phyloP scores from a whole-genome alignment of 2,888 invertebrate genomes.

The Catocala sponsa region DNA sequence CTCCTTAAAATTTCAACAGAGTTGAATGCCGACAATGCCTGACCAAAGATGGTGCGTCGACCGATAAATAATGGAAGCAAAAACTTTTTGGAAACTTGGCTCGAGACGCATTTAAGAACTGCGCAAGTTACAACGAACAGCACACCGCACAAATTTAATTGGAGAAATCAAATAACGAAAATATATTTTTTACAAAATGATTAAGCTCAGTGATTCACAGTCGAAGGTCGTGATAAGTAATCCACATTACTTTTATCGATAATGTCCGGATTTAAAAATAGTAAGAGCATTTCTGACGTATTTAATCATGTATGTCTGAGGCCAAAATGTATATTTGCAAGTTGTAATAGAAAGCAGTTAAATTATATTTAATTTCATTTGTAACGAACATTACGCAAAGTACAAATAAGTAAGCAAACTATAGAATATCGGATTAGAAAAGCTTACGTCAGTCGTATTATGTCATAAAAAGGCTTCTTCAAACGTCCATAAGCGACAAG shows the following conservation, averaged over 20 bases:
- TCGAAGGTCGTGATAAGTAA: slow-evolving; percentile 44
- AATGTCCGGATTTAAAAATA: slow-evolving; percentile 38
- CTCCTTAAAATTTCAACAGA: slow-evolving; percentile 13
- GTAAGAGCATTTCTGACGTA: slow-evolving; percentile 27
- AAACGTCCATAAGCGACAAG: not conserved
- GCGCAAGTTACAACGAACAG: not conserved
- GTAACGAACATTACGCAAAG: not conserved
- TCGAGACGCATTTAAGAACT: slow-evolving; percentile 11
- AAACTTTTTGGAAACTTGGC: slow-evolving; percentile 55
- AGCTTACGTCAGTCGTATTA: slow-evolving; percentile 1
- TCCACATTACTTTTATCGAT: slow-evolving; percentile 30
- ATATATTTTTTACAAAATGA: slow-evolving; percentile 4
- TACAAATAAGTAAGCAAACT: not conserved
- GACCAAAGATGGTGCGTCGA: slow-evolving; percentile 50
- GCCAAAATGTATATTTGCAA: not conserved
- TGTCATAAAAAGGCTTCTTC: not conserved
- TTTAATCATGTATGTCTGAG: slow-evolving; percentile 23
- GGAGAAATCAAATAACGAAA: slow-evolving; percentile 11
- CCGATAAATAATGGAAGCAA: slow-evolving; percentile 47
- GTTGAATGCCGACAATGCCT: slow-evolving; percentile 32
- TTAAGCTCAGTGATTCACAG: slow-evolving; percentile 21
- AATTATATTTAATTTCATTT: not conserved
- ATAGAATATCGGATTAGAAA: slow-evolving; percentile 1
- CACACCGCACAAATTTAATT: slow-evolving; percentile 4
- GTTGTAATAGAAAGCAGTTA: not conserved